These are phyloP conservation scores for Oriolus oriolus DNA, from an alignment of 2,113 vertebrate species.

Conservation along the genomic window DNA sequence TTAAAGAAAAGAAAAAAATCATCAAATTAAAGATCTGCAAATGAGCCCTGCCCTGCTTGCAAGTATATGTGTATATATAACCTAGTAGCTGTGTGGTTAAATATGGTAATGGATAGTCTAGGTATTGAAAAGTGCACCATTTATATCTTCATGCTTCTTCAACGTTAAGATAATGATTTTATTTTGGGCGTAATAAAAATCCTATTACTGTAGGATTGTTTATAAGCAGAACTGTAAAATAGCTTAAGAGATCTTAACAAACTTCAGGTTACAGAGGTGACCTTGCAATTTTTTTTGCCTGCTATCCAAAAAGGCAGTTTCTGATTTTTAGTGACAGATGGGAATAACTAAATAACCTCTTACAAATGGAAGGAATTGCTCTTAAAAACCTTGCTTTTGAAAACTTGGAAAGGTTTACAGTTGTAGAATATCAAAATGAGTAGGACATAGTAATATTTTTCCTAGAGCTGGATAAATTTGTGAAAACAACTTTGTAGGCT, in stretches of 20 bases:
- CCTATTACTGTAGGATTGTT: neutral
- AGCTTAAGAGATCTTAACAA: neutral
- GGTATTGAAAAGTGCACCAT: neutral
- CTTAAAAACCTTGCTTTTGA: conserved; percentile 4
- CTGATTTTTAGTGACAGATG: neutral
- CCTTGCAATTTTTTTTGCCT: neutral
- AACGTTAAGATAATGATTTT: neutral
- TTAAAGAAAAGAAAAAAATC: neutral
- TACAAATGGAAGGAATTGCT: neutral
- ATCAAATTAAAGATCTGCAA: neutral
- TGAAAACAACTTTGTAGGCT: neutral
- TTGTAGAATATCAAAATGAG: conserved; percentile 15
- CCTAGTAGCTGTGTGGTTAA: neutral
- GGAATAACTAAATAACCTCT: neutral
- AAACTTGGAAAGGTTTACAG: neutral
- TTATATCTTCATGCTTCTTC: neutral
- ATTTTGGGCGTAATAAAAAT: neutral
- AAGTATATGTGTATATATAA: too few species aligned
- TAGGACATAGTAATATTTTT: neutral
- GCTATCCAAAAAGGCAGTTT: neutral
- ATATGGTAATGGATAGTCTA: neutral
- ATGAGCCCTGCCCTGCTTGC: neutral
- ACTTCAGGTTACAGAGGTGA: neutral
- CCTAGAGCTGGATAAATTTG: neutral
- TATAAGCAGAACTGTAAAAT: neutral